These are phyloP conservation scores for Psammodynastes pulverulentus DNA, from an alignment of 2,113 vertebrate species.

Conservation along the genomic window DNA sequence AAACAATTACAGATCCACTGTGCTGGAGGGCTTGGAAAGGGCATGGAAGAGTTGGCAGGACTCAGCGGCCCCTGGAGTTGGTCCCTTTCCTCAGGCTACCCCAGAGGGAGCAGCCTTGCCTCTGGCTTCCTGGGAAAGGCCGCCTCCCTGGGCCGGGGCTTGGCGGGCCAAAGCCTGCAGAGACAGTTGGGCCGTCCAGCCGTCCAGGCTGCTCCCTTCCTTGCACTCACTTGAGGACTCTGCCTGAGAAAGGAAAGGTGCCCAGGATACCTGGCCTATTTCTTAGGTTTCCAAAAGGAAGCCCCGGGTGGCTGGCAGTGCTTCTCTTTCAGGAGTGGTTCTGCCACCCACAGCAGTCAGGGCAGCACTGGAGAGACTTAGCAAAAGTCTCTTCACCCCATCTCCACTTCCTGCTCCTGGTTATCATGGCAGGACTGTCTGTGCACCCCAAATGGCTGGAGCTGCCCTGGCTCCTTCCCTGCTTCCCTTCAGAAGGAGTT, in stretches of 20 bases:
- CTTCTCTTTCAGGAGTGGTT: background rate
- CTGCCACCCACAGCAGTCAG: background rate
- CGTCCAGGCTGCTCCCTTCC: background rate
- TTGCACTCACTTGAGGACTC: background rate
- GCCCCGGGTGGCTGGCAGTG: background rate
- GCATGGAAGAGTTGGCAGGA: conserved; percentile 53
- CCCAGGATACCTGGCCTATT: background rate
- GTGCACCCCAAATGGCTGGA: background rate
- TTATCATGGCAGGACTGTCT: background rate
- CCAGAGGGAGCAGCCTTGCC: background rate
- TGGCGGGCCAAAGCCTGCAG: background rate
- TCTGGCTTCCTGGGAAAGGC: background rate
- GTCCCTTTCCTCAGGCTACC: background rate
- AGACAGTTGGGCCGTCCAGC: background rate
- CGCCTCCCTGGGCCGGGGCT: too few relatives aligned
- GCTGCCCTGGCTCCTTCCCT: background rate
- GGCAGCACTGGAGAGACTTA: background rate
- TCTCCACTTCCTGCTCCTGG: background rate
- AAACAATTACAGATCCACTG: conserved; percentile 82
- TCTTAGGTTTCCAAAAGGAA: background rate
- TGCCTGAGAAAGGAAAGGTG: background rate
- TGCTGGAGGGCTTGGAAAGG: conserved; percentile 73
- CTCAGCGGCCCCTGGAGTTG: background rate
- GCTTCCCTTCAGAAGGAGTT: conserved; percentile 65
- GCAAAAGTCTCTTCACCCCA: background rate